Conservation (phyloP, 1,140 invertebrate genomes). For the Latrodectus geometricus region DNA sequence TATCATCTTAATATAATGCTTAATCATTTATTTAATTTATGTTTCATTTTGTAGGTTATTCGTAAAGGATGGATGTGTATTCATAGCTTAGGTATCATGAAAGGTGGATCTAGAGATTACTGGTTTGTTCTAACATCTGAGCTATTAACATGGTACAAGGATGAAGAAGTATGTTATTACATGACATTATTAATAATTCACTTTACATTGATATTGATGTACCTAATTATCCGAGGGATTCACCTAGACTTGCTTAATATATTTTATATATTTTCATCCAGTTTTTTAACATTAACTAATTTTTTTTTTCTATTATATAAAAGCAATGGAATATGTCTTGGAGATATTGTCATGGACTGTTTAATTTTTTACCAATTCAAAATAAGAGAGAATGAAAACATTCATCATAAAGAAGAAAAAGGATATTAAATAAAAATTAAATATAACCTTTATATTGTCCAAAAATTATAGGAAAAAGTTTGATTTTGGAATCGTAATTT, state of each 20-base stretch:
- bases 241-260: no score
- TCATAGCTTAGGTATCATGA: conserved; percentile 97
- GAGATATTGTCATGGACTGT: not conserved
- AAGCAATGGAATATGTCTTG: no score
- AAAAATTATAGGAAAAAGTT: no score
- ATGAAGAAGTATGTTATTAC: conserved; percentile 66
- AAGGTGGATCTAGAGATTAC: conserved; percentile 95
- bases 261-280: not conserved
- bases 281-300: not conserved
- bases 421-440: not conserved
- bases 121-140: conserved; percentile 99
- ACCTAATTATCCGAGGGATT: no score
- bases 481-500: no score
- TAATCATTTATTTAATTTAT: not conserved
- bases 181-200: no score
- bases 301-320: no score
- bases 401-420: no score
- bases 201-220: no score
- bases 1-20: not conserved
- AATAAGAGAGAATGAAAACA: no score
- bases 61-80: conserved; percentile 98
- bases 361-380: not conserved
- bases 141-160: conserved; percentile 98
- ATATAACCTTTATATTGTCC: not conserved
- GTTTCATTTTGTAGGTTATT: conserved; percentile 78